Evolutionary conservation across 2,888 invertebrate species (phyloP).

Genomic region (Oscheius sp.): DNA sequence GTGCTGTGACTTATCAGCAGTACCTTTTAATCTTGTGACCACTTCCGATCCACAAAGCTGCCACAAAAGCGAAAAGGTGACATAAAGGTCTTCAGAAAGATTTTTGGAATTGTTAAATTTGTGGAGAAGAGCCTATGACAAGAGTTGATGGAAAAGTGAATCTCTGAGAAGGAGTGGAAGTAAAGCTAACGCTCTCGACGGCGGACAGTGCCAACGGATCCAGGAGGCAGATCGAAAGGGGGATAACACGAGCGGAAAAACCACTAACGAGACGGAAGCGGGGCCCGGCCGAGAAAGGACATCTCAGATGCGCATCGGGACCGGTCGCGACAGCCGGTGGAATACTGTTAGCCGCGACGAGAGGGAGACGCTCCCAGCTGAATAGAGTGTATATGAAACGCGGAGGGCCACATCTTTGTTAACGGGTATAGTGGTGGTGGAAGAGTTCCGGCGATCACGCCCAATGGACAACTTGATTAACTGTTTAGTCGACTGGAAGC

Average conservation of each 20-base stretch:
- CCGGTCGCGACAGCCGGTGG: constrained; percentile 16
- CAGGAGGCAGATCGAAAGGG: background rate
- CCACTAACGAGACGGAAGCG: constrained; percentile 30
- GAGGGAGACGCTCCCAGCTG: background rate
- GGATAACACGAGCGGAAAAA: constrained; percentile 29
- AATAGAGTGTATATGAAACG: background rate
- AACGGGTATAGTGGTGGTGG: background rate
- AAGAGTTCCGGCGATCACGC: constrained; percentile 6
- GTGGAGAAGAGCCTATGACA: too few relatives aligned
- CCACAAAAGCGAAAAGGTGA: too few relatives aligned
- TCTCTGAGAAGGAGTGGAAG: too few relatives aligned
- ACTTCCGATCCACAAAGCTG: too few relatives aligned
- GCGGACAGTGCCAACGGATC: background rate
- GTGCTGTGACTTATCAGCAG: too few relatives aligned
- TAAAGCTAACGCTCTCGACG: background rate
- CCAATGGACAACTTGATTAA: constrained; percentile 26
- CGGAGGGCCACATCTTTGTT: background rate
- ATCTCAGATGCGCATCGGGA: constrained; percentile 29
- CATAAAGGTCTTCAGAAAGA: too few relatives aligned
- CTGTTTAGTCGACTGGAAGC: background rate
- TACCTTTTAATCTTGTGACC: too few relatives aligned
- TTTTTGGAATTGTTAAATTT: too few relatives aligned
- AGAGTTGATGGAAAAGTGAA: too few relatives aligned
- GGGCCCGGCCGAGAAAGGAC: constrained; percentile 21
- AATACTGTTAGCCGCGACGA: constrained; percentile 11